These are phyloP conservation scores for Uloborus plumipes DNA, from an alignment of 2,888 invertebrate species.

Conservation along the genomic window DNA sequence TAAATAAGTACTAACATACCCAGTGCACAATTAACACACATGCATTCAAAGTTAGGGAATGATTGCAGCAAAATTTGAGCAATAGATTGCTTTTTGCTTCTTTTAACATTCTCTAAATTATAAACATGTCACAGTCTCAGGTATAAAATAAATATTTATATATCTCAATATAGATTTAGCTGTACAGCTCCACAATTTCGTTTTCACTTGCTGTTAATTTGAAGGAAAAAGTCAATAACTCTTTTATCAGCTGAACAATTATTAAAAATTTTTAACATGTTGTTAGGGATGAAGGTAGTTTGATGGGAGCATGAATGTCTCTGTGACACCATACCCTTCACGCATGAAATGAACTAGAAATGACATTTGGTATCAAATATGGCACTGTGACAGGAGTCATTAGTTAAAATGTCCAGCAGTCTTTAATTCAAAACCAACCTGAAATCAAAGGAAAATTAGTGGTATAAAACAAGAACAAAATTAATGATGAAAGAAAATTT, in stretches of 20 bases:
- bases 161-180: constrained; percentile 48
- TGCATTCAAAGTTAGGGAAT: constrained; percentile 22
- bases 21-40: constrained; percentile 12
- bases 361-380: constrained; percentile 62
- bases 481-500: no score
- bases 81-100: constrained; percentile 39
- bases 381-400: constrained; percentile 59
- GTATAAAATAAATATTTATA: constrained; percentile 57
- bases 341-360: constrained; percentile 25
- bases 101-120: constrained; percentile 12
- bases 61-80: constrained; percentile 38
- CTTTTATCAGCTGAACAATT: not conserved
- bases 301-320: not conserved
- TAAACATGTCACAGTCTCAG: constrained; percentile 25
- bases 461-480: not conserved
- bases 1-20: not conserved
- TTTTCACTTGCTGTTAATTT: not conserved
- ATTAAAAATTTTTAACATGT: constrained; percentile 6
- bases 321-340: not conserved
- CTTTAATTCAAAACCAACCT: constrained; percentile 26
- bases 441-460: not conserved
- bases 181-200: constrained; percentile 21
- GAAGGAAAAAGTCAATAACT: not conserved
- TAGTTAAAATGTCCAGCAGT: constrained; percentile 46
- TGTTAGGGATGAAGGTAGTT: constrained; percentile 2